Base-by-base conservation (phyloP, 2,113 vertebrate genomes). In the Eurypyga helias region DNA sequence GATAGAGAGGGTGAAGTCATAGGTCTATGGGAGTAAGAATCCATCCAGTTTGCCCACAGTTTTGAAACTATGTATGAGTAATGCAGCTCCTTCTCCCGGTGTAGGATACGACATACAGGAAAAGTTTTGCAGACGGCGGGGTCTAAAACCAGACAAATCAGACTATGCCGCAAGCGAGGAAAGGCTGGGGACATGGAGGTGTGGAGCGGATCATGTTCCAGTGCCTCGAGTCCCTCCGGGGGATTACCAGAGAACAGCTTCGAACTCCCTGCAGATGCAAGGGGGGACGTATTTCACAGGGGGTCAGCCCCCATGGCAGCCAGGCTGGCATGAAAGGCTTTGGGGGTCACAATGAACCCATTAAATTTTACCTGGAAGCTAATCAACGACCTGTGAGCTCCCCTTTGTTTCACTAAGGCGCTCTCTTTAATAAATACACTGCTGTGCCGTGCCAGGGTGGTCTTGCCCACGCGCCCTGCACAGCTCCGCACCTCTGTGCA, bases 21-120 rank as follows among this genome's bases (percentile, higher is more conserved):
- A 65, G 0, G 3, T 90, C 64, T 75, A n/a, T 9, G 31, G 72
- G 18, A 79, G 65, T 21, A 95, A 91, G 77, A 92, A 97, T 71
- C 48, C 38, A 66, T 80, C 26, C 64, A 87, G 86, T 84, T 89
- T 72, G 69, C 54, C 86, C 90, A 75, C 60, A 87, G 36, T 92
- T 95, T 91, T 96, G 90, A 81, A 95, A 93, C 73, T 31, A 49
- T 25, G 58, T 70, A 60, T 96, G 90, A 93, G 79, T 90, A 90
- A 94, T 71, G 54, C 81, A 62, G 55, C 20, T 87, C 41, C 31
- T 90, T 95, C 54, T 92, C 24, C 10, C 7, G 2, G 33, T 14
- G 18, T 58, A 78, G 49, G 85, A 75, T 65, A 41, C 2, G 2
- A 38, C 4, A 5, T 52, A 46, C 52, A 83, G 55, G 43, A 89